Base-by-base conservation (phyloP, 2,797 vertebrate species). In the Mus minutoides region DNA sequence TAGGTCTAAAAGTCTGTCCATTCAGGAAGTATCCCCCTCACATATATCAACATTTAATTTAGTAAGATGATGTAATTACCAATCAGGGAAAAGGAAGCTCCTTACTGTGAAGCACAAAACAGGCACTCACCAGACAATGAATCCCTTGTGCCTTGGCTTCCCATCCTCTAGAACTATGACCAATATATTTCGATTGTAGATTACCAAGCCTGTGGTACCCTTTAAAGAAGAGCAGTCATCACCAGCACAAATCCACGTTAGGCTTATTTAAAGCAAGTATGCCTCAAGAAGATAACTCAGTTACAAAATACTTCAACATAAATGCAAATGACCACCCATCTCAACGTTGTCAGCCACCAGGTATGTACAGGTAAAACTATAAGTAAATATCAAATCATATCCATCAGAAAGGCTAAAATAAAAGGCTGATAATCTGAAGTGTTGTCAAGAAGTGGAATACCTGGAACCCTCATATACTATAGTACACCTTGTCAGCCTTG, bases 111-210 rank as follows among this genome's bases (percentile, higher is more conserved):
- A 73, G 17, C 0, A 37, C 40, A 87, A 24, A 80, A 54, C 13
- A 43, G 14, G 2, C n/a, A 24, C 34, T 46, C 26, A 26, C 29
- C 6, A 73, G 29, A 56, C 4, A 16, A 0, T 1, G 1, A 14
- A 83, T 58, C 46, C 24, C 31, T 64, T 64, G 12, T 60, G 26
- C 9, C 14, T 73, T 62, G 26, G 64, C 21, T n/a, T 73, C 34
- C 10, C 7, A 31, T 7, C 2, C 7, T 82, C 29, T 14, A 87
- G 40, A 91, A 46, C n/a, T n/a, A 22, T 73, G 43, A 80, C 7
- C 4, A 64, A 62, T 58, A 19, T 46, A 26, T 60, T 86, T 62
- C 8, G 58, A 11, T 87, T 69, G 6, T n/a, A 67, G 10, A 64
- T 82, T 34, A 29, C 13, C 14, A 14, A n/a, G 2, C 6, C 10